phyloP scores from a whole-genome alignment of 1,140 invertebrate species.

The Aphidius gifuensis region DNA sequence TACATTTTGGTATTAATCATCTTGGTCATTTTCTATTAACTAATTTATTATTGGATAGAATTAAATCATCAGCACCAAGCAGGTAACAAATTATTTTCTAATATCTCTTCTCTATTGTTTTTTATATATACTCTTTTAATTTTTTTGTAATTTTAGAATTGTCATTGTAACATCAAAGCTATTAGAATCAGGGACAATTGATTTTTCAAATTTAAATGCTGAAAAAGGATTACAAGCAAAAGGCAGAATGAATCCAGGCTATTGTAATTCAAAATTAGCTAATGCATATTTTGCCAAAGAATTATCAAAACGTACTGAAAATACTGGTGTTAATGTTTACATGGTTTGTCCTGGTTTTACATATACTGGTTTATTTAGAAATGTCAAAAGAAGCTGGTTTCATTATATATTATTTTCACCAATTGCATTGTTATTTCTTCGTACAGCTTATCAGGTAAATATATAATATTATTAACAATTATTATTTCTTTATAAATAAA shows the following conservation, averaged over 20 bases:
- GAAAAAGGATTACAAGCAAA: constrained; percentile 54
- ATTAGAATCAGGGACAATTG: constrained; percentile 64
- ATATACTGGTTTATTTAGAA: constrained; percentile 72
- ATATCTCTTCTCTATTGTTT: neutral
- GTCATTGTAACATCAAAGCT: constrained; percentile 59
- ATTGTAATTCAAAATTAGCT: constrained; percentile 78
- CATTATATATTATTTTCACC: constrained; percentile 69
- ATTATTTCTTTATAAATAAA: no score
- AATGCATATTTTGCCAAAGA: constrained; percentile 69
- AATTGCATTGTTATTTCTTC: constrained; percentile 67
- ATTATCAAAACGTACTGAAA: constrained; percentile 59
- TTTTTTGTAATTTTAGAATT: constrained; percentile 47
- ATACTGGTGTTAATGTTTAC: constrained; percentile 67
- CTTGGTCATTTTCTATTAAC: constrained; percentile 84
- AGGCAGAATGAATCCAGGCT: constrained; percentile 64
- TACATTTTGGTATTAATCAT: constrained; percentile 77
- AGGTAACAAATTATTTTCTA: constrained; percentile 49
- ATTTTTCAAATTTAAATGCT: constrained; percentile 71
- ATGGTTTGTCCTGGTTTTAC: constrained; percentile 82
- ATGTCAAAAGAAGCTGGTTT: constrained; percentile 67
- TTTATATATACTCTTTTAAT: neutral
- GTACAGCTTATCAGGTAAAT: constrained; percentile 68
- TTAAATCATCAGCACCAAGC: constrained; percentile 64
- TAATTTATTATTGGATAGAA: constrained; percentile 67
- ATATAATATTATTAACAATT: neutral